Conservation (phyloP, 2,888 invertebrate genomes). For the Meteorus colon region DNA sequence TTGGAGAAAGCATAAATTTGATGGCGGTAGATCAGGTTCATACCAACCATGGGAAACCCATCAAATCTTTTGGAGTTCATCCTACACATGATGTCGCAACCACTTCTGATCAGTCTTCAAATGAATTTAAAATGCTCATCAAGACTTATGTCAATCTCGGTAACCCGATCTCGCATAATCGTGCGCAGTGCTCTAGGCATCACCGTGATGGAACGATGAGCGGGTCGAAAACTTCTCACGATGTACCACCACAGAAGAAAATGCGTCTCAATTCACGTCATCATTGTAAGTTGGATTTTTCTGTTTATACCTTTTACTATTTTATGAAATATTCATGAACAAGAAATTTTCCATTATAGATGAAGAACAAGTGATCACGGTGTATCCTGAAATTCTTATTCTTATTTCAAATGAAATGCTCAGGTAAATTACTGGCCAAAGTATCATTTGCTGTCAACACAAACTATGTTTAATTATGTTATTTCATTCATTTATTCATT, state of each 20-base stretch:
- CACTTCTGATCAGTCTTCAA: not conserved
- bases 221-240: not conserved
- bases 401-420: no score
- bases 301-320: not conserved
- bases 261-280: not conserved
- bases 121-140: not conserved
- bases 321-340: no score
- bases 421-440: not conserved
- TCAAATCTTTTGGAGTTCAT: no score
- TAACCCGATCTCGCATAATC: not conserved
- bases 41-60: not conserved
- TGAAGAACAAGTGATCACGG: no score
- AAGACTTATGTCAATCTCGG: not conserved
- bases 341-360: no score
- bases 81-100: not conserved
- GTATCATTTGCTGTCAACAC: no score
- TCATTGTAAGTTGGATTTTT: not conserved
- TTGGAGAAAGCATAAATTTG: no score
- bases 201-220: not conserved
- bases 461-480: no score
- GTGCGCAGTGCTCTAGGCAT: not conserved
- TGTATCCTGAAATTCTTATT: no score
- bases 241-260: not conserved
- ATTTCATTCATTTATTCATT: no score
- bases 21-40: no score